Evolutionary conservation across 1,140 invertebrate genomes (phyloP).

Genomic region (Zaprionus inermis): DNA sequence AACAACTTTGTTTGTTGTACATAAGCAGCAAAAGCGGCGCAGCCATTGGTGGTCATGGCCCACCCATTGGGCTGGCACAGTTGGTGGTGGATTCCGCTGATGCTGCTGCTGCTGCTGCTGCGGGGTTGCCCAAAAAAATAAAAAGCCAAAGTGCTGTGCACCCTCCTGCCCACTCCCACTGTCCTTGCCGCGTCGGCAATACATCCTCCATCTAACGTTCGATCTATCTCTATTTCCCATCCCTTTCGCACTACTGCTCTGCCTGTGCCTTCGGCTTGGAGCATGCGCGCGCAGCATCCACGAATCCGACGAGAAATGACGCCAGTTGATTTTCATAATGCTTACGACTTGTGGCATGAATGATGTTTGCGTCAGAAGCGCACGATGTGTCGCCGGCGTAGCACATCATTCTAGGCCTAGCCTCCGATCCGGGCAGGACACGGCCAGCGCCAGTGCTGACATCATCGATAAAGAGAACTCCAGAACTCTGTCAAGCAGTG

Average conservation of each 20-base stretch:
- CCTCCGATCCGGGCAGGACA: constrained; percentile 83
- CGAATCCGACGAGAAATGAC: constrained; percentile 33
- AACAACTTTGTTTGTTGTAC: constrained; percentile 47
- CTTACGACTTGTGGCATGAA: constrained; percentile 83
- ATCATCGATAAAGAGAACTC: constrained; percentile 10
- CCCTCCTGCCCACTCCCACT: constrained; percentile 7
- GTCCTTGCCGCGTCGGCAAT: not conserved
- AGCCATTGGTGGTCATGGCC: constrained; percentile 74
- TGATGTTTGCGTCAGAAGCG: constrained; percentile 79
- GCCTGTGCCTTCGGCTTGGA: constrained; percentile 42
- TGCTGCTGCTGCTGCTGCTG: constrained; percentile 12
- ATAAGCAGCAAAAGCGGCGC: constrained; percentile 60
- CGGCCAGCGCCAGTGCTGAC: constrained; percentile 50
- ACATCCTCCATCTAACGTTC: not conserved
- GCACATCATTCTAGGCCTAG: constrained; percentile 84
- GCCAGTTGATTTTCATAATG: constrained; percentile 66
- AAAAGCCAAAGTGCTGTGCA: constrained; percentile 50
- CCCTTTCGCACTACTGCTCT: constrained; percentile 25
- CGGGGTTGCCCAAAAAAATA: constrained; percentile 45
- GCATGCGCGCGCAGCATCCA: constrained; percentile 61
- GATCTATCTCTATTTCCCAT: constrained; percentile 21
- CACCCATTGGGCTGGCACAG: constrained; percentile 73
- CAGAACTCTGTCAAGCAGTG: constrained; percentile 22
- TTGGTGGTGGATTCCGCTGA: constrained; percentile 68
- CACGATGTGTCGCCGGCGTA: constrained; percentile 80